Conservation (phyloP, 35 echinoderm and acorn worm species). For the Diadema setosum region DNA sequence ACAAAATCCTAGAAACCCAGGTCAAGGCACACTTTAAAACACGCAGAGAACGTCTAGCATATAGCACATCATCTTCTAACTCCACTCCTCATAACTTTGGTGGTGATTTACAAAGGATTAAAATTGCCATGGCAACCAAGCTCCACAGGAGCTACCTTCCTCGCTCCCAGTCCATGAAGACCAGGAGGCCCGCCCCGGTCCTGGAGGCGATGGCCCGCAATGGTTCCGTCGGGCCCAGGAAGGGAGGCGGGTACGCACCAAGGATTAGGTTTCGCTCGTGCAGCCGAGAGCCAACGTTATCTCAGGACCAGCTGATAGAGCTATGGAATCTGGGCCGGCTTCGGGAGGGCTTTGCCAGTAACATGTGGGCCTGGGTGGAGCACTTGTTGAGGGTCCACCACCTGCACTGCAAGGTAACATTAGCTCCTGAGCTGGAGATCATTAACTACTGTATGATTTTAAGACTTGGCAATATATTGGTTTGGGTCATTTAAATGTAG, state of each 20-base stretch:
- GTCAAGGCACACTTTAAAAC: too few species aligned
- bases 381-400: constrained; percentile 28
- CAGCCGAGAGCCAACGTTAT: background rate
- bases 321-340: constrained; percentile 14
- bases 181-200: background rate
- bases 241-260: background rate
- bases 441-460: too few species aligned
- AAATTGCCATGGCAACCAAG: background rate
- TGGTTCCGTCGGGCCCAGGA: background rate
- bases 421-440: too few species aligned
- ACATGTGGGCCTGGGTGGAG: constrained; percentile 23
- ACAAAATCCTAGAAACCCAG: too few species aligned
- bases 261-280: background rate
- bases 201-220: background rate
- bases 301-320: background rate
- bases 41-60: too few species aligned
- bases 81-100: too few species aligned
- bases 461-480: too few species aligned
- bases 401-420: constrained; percentile 28
- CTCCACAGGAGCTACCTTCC: background rate
- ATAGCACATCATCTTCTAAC: too few species aligned
- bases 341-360: constrained; percentile 20
- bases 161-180: background rate
- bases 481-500: too few species aligned
- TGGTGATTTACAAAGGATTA: too few species aligned